phyloP scores from a whole-genome alignment of 2,113 vertebrate species.

The Hippopotamus amphibius region DNA sequence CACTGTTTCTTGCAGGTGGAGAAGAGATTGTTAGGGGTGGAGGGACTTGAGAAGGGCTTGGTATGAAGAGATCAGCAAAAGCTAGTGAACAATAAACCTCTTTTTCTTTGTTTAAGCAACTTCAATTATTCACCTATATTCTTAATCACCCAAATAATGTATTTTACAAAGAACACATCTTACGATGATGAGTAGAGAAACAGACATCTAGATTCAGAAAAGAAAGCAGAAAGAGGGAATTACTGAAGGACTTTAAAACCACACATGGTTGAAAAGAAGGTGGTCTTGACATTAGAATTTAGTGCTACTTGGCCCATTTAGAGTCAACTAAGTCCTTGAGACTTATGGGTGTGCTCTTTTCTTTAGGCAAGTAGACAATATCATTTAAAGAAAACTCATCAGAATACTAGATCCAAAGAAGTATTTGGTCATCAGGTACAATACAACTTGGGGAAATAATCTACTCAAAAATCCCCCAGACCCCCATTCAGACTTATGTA shows the following conservation, averaged over 20 bases:
- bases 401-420: not conserved
- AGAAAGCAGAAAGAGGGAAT: not conserved
- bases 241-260: not conserved
- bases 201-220: not conserved
- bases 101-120: not conserved
- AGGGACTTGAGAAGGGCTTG: not conserved
- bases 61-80: not conserved
- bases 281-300: not conserved
- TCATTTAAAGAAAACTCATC: not conserved
- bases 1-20: not conserved
- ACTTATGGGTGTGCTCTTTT: not conserved
- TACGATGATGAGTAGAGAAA: not conserved
- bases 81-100: not conserved
- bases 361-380: not conserved
- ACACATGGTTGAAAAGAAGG: not conserved
- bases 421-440: not conserved
- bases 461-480: not conserved
- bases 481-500: not conserved
- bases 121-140: not conserved
- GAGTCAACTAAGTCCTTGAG: not conserved
- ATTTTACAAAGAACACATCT: not conserved
- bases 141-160: not conserved
- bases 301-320: not conserved
- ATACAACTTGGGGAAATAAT: slow-evolving; percentile 13
- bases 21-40: not conserved